Percentiles rank a stretch among this genome's conserved stretches.
phyloP scores from a whole-genome alignment of 2,113 vertebrate species.

The Lepidiolamprologus cunningtoni region DNA sequence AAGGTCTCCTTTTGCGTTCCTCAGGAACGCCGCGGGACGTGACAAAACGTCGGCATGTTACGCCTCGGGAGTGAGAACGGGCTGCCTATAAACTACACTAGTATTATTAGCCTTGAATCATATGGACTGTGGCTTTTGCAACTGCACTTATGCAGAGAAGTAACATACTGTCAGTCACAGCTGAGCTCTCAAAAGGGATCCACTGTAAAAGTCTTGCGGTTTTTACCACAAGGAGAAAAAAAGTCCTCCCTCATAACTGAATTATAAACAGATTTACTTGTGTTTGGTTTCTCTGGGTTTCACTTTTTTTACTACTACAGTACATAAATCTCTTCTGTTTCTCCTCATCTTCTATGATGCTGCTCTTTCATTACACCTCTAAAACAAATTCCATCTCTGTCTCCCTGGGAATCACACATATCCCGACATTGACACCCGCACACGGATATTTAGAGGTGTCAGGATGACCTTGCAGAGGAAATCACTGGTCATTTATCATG shows the following conservation, averaged over 20 bases:
- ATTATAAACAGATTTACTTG: not conserved
- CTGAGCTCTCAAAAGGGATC: not conserved
- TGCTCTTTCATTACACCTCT: slow-evolving; percentile 15
- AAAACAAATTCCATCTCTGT: not conserved
- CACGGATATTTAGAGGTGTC: not conserved
- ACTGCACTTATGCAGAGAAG: rapidly evolving
- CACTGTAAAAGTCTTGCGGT: not conserved
- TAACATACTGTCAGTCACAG: not conserved
- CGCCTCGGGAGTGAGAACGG: no score
- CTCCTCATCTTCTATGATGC: slow-evolving; percentile 1
- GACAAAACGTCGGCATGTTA: no score
- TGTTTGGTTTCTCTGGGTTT: not conserved
- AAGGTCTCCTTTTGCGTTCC: no score
- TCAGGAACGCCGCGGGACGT: no score
- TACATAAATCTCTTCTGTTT: not conserved
- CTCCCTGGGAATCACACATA: not conserved
- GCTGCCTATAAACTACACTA: not conserved
- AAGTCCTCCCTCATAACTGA: not conserved
- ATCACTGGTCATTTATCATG: slow-evolving; percentile 33
- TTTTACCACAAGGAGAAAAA: not conserved
- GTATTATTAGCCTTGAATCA: not conserved
- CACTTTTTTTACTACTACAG: not conserved
- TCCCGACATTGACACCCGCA: not conserved
- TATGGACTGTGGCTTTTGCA: not conserved
- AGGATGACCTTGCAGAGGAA: slow-evolving; percentile 46